Evolutionary conservation across 2,797 vertebrate genomes (phyloP).

Genomic region (Lutra lutra): DNA sequence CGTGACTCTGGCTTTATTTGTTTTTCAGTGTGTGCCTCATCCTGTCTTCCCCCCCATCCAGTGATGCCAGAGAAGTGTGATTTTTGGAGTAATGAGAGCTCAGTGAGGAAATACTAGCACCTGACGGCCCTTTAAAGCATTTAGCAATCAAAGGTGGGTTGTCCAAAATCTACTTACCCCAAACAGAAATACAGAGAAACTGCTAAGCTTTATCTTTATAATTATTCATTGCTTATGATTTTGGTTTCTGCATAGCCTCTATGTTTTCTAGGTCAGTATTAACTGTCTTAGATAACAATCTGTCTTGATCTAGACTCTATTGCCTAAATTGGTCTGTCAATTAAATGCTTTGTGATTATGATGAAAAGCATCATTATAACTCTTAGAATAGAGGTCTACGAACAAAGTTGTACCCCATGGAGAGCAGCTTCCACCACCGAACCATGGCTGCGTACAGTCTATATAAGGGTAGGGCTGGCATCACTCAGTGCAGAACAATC

Average conservation of each 20-base stretch:
- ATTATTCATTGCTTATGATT: conserved; percentile 65
- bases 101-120: not conserved
- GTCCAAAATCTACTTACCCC: conserved; percentile 31
- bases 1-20: not conserved
- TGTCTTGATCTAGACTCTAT: conserved; percentile 54
- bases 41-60: not conserved
- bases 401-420: not conserved
- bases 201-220: conserved; percentile 51
- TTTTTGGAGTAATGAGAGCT: not conserved
- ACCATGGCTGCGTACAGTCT: accelerated
- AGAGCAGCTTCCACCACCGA: conserved; percentile 17
- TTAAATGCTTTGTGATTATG: conserved; percentile 69
- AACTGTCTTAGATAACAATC: conserved; percentile 60
- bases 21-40: not conserved
- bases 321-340: conserved; percentile 68
- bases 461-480: not conserved
- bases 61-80: not conserved
- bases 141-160: conserved; percentile 46
- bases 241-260: conserved; percentile 47
- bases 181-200: not conserved
- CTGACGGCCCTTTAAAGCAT: conserved; percentile 3
- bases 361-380: conserved; percentile 61
- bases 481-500: not conserved
- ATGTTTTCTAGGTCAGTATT: conserved; percentile 7
- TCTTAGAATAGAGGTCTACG: conserved; percentile 30